Base-by-base conservation (phyloP, 2,888 invertebrate species). In the Meiosimyza platycephala region DNA sequence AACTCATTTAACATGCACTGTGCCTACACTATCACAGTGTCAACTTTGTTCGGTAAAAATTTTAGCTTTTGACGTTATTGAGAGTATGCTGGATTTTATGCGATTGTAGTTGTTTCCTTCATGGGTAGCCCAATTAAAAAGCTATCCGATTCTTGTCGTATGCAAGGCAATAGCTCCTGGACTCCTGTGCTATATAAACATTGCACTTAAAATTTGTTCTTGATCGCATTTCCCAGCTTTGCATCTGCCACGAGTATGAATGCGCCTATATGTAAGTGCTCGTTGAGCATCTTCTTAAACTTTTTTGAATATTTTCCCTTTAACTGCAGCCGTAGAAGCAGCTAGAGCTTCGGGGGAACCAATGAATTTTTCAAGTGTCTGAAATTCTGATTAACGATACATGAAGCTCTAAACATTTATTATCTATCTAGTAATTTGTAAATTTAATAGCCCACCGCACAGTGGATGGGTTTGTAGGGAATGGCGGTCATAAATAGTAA, bases 21-120 rank as follows among this genome's bases (percentile, higher is more conserved):
- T 0, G 98, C 98, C 88, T 98, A 98, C 1, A 99, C 95, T 79
- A 99, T 98, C 99, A 99, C 99, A 0, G 98, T 99, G 85, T 99
- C 99, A 71, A 99, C 95, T 89, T 99, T 99, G 85, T 99, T 99
- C 0, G 99, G 98, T 12, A 98, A 88, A n/a, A 99, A 99, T 88
- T 99, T 99, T 28, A 99, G 89, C 86, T 99, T 99, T 88, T 99
- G 99, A 69, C 99, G 91, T 0, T 97, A 97, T 6, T 99, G 89
- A 0, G 94, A 94, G 86, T 94, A 94, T 28, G 98, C 97, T 11
- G 99, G 90, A 84, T 93, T 99, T 1, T 99, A 89, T 0, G 97
- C 94, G 99, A 99, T 99, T 0, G 98, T 98, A 0, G 96, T 93
- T 91, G 97, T 93, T 86, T 99, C 98, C 82, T n/a, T n/a, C n/a